phyloP scores from a whole-genome alignment of 2,113 vertebrate species.

The Chaetodon trifascialis region DNA sequence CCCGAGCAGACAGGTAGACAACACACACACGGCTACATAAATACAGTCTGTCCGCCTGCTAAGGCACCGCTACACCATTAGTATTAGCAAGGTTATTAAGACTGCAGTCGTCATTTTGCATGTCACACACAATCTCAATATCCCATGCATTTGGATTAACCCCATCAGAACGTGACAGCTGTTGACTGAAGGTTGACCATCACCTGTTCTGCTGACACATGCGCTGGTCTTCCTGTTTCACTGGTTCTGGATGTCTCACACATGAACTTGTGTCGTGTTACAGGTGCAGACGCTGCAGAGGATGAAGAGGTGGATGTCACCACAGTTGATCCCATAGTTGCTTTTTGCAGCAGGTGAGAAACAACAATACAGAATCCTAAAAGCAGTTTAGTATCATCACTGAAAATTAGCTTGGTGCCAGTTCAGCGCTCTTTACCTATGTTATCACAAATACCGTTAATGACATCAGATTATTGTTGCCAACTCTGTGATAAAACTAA shows the following conservation, averaged over 20 bases:
- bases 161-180: neutral
- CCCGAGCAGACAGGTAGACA: conserved; percentile 94
- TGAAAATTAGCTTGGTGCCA: neutral
- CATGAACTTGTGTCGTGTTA: neutral
- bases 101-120: neutral
- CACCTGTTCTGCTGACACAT: neutral
- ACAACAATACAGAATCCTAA: neutral
- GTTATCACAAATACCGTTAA: neutral
- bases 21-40: neutral
- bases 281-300: conserved; percentile 95
- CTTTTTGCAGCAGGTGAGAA: conserved; percentile 95
- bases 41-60: too few species aligned
- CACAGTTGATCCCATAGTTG: conserved; percentile 95
- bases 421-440: neutral
- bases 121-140: neutral
- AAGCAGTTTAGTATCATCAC: too few species aligned
- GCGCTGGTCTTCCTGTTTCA: neutral
- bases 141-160: neutral
- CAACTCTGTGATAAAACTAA: neutral
- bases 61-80: too few species aligned
- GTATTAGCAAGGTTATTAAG: neutral
- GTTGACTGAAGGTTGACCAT: neutral
- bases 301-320: conserved; percentile 98
- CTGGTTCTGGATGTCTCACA: neutral
- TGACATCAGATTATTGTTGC: neutral